These are phyloP conservation scores for Halcyon badia DNA, from an alignment of 2,797 vertebrate genomes.

Conservation along the genomic window DNA sequence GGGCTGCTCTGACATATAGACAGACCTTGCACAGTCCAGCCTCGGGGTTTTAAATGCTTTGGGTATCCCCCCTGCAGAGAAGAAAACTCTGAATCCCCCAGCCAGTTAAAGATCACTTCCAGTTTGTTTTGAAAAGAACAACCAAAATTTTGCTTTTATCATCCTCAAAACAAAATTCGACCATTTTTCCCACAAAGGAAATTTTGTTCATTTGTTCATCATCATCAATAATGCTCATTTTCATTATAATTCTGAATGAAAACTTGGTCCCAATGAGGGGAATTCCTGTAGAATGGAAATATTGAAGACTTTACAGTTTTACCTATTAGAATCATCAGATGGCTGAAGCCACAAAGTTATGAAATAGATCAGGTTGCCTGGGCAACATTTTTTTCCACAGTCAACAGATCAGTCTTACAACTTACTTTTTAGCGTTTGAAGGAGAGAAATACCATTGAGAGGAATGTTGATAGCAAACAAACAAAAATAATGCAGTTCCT, in stretches of 20 bases:
- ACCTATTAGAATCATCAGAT: neutral
- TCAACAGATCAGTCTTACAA: conserved; percentile 53
- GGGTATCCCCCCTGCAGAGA: neutral
- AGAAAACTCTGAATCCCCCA: neutral
- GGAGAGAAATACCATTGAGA: neutral
- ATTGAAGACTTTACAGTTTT: neutral
- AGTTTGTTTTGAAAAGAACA: neutral
- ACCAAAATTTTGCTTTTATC: neutral
- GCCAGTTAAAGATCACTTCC: neutral
- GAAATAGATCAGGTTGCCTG: conserved; percentile 39
- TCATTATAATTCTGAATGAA: neutral
- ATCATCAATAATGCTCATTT: neutral
- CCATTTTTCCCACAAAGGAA: neutral
- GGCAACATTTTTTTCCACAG: conserved; percentile 55
- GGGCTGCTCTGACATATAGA: neutral
- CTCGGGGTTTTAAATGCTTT: rapidly evolving
- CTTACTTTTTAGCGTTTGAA: conserved; percentile 54
- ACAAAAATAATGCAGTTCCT: neutral
- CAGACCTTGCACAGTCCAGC: neutral
- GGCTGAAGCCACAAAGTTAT: conserved; percentile 17
- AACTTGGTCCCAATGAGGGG: neutral
- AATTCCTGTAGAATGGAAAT: neutral
- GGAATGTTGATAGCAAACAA: neutral
- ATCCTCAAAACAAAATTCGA: neutral
- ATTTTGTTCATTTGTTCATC: neutral